Base-by-base conservation (phyloP, 2,113 vertebrate species). In the Oophaga pumilio region DNA sequence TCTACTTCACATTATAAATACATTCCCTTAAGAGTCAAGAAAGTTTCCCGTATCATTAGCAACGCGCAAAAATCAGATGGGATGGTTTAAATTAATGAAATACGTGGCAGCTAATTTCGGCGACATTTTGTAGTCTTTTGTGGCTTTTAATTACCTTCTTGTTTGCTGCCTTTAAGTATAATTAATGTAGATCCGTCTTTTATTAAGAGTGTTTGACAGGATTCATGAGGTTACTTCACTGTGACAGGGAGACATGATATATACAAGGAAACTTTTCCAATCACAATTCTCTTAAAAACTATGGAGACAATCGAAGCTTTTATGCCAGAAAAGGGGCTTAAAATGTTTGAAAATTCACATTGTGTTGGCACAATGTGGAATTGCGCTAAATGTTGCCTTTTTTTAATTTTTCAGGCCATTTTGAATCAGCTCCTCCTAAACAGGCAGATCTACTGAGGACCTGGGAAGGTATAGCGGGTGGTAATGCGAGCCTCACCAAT, bases 81-180 rank as follows among this genome's bases (percentile, higher is more conserved):
- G 69, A 85, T 62, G 53, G 52, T 68, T 62, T 52, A 86, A 77
- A 86, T 86, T 86, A 86, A 86, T 86, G 56, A 86, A 77, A 83
- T 49, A 78, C n/a, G 52, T 86, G 84, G 59, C 74, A 86, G 74
- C 66, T 64, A 49, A 77, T 86, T 53, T 77, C 59, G 76, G 74
- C 8, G 57, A 78, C 84, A 77, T 77, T 43, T 66, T 78, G 59
- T 13, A 66, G 73, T 49, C 28, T 62, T 86, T 50, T 49, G 43
- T 26, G 59, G 59, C 56, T 66, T 20, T 86, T 77, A 86, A 86
- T 86, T 86, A 86, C 59, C 84, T 66, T 43, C 59, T 66, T 86
- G 57, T 60, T 60, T 85, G 71, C 68, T 73, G 57, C 49, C 20
- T 77, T 28, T 64, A 77, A 77, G 74, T 77, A 26, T 86, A 83